Conservation (phyloP, 2,113 vertebrate genomes). For the Cariama cristata region DNA sequence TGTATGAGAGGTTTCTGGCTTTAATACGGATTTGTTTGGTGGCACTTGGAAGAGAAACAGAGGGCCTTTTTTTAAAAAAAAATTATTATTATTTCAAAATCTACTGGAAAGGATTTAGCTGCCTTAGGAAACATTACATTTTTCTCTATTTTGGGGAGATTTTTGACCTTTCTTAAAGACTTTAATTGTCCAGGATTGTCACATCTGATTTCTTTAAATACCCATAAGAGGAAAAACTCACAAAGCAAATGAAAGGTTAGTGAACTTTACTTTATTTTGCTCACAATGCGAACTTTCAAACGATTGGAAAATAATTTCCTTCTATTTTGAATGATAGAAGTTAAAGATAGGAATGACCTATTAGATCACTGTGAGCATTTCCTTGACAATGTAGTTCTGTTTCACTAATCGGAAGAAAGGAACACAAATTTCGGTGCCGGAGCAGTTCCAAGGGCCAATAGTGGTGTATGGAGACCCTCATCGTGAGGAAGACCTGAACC, state of each 20-base stretch:
- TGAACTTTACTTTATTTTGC: constrained; percentile 56
- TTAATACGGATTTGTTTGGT: constrained; percentile 4
- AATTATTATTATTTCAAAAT: constrained; percentile 63
- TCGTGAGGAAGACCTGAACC: neutral
- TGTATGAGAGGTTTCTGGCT: constrained; percentile 10
- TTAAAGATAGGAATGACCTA: constrained; percentile 75
- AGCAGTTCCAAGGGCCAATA: neutral
- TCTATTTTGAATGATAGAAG: constrained; percentile 35
- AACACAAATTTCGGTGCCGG: neutral
- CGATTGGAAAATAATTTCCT: constrained; percentile 17
- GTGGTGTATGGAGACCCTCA: neutral
- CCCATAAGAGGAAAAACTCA: constrained; percentile 14
- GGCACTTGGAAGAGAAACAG: constrained; percentile 30
- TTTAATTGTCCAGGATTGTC: constrained; percentile 34
- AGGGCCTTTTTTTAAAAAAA: neutral
- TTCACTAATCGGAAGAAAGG: neutral
- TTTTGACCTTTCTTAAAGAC: constrained; percentile 53
- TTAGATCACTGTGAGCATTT: constrained; percentile 56
- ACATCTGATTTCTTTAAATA: constrained; percentile 60
- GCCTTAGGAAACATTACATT: neutral
- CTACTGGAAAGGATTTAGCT: constrained; percentile 33
- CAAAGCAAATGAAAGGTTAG: constrained; percentile 29
- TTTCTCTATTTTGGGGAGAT: constrained; percentile 27
- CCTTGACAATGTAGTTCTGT: constrained; percentile 6
- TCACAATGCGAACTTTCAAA: constrained; percentile 59